Evolutionary conservation across 2,797 vertebrate genomes (phyloP), one percentile per base, ranked within the genome.

Genomic region (Enteromius argenteus): DNA sequence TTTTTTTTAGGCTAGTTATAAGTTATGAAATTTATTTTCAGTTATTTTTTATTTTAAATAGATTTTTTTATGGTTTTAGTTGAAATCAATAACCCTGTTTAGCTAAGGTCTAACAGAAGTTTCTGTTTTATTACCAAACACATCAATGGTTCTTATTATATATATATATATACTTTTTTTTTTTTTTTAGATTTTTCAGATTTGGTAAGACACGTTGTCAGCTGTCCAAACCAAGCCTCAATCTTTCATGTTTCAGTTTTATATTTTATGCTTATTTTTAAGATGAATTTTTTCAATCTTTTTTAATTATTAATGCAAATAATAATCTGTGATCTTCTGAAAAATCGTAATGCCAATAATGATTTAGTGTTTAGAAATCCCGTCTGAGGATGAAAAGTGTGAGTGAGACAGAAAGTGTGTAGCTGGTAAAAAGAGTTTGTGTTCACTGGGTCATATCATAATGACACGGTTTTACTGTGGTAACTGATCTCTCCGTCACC

Each of bases 401-500:
- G 51, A 53, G 17, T 32, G 27, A 74, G 17, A 53, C 17, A 51
- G 35, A 56, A 56, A 19, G 49, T 71, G 74, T 60, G 21, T 27
- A 67, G 19, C 46, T 67, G 46, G 35, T 68, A 58, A 67, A 58
- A 58, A 23, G 9, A 5, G 30, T 56, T 46, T 73, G 30, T 49
- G 77, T 35, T 60, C 19, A 37, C 71, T 49, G 23, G 75, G 27
- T 69, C 64, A 39, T 68, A 60, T 83, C 68, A 79, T 69, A 46
- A 44, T 75, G 76, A 60, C 37, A 35, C 7, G 5, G 62, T 60
- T 80, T 74, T 68, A 78, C 78, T 76, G 83, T 4, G 66, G 83
- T 84, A 86, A 86, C 77, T 72, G 86, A 87, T 81, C 79, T 84
- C 82, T 76, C 81, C 27, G 17, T 56, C 81, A 81, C 74, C 85